A percentile compares a stretch with the other conserved stretches of the same genome.
phyloP scores from a whole-genome alignment of 2,888 invertebrate genomes.

The Seira musarum region DNA sequence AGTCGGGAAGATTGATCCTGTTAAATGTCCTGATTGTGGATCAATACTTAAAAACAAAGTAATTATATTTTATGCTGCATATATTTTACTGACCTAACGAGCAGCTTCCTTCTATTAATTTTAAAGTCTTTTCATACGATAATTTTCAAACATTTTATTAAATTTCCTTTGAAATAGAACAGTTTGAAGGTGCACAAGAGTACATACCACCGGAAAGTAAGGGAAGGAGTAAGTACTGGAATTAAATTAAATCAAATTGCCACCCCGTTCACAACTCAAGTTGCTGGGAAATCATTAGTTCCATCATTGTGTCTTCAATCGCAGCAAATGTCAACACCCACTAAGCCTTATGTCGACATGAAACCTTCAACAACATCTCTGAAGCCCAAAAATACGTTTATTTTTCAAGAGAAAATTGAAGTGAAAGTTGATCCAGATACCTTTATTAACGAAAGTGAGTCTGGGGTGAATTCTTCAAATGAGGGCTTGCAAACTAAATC shows the following conservation, averaged over 20 bases:
- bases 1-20: constrained; percentile 31
- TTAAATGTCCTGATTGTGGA: constrained; percentile 53
- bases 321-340: neutral
- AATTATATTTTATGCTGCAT: no score
- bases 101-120: no score
- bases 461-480: no score
- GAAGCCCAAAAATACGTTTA: neutral
- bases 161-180: no score
- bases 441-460: no score
- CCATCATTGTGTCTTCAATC: neutral
- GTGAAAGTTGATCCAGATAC: neutral
- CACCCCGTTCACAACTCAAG: neutral
- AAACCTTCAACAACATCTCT: neutral
- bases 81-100: no score
- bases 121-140: no score
- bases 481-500: no score
- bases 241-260: constrained; percentile 14
- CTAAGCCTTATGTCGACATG: neutral
- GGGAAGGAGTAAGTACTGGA: constrained; percentile 22
- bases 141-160: no score
- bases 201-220: constrained; percentile 51
- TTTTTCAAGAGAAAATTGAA: neutral
- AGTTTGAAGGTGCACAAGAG: constrained; percentile 65
- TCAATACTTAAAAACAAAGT: constrained; percentile 57
- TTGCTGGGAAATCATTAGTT: neutral